phyloP scores from a whole-genome alignment of 2,113 vertebrate genomes.

The Salvator merianae region DNA sequence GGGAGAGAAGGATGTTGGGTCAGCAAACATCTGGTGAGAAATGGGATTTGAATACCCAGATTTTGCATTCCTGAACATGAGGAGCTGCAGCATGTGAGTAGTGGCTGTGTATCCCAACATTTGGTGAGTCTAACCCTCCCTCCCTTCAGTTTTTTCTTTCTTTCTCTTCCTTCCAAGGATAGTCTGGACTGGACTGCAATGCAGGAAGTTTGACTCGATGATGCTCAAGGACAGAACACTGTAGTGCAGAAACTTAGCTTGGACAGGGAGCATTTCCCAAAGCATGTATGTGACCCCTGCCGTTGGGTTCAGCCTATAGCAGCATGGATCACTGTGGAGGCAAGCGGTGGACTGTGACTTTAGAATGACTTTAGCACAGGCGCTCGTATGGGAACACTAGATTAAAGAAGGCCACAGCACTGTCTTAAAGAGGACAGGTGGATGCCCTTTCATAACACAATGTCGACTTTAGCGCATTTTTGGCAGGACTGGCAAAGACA shows the following conservation, averaged over 20 bases:
- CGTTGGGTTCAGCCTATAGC: neutral
- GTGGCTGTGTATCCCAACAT: neutral
- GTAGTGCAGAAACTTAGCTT: neutral
- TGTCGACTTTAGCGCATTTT: neutral
- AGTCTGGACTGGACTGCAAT: constrained; percentile 1
- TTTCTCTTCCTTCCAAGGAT: neutral
- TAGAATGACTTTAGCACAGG: neutral
- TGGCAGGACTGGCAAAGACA: too few species aligned
- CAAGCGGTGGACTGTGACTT: neutral
- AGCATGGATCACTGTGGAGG: neutral
- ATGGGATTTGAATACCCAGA: constrained; percentile 6
- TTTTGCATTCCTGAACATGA: constrained; percentile 22
- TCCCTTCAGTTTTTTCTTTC: neutral
- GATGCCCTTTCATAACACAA: neutral
- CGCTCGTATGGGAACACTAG: neutral
- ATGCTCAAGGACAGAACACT: neutral
- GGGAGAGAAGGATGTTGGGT: constrained; percentile 4
- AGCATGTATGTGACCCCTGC: neutral
- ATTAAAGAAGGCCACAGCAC: neutral
- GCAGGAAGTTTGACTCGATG: neutral
- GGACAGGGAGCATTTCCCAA: neutral
- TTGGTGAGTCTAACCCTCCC: neutral
- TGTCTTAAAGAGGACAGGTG: neutral
- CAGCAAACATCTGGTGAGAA: constrained; percentile 41
- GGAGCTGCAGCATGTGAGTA: constrained; percentile 13